These are phyloP conservation scores for Trachelipus rathkii DNA, from an alignment of 1,140 invertebrate species.

Conservation along the genomic window DNA sequence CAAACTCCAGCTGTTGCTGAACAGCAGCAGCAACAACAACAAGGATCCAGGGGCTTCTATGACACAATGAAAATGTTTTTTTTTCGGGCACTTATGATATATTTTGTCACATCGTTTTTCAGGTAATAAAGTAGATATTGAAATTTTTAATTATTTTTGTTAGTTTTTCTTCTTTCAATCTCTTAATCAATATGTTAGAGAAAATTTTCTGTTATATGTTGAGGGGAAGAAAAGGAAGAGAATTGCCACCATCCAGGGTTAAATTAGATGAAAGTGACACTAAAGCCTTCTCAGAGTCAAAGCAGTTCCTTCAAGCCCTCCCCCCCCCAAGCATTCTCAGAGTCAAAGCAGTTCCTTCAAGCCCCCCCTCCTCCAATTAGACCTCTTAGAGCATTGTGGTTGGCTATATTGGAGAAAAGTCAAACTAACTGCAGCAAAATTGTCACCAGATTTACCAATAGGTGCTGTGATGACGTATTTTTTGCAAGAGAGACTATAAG, in stretches of 20 bases:
- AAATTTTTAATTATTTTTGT: not conserved
- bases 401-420: too few species aligned
- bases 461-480: too few species aligned
- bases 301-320: too few species aligned
- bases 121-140: conserved; percentile 51
- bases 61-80: conserved; percentile 75
- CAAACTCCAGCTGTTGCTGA: not conserved
- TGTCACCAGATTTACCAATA: too few species aligned
- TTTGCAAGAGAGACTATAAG: too few species aligned
- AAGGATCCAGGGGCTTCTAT: conserved; percentile 57
- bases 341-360: too few species aligned
- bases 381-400: too few species aligned
- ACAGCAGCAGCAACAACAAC: conserved; percentile 30
- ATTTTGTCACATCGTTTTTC: conserved; percentile 90
- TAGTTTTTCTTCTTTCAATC: not conserved
- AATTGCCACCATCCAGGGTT: not conserved
- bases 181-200: not conserved
- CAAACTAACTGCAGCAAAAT: too few species aligned
- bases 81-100: conserved; percentile 83
- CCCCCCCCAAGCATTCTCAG: too few species aligned
- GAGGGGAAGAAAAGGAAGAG: not conserved
- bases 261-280: too few species aligned
- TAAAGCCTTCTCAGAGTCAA: too few species aligned
- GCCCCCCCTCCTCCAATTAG: too few species aligned
- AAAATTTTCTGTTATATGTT: not conserved